phyloP scores from a whole-genome alignment of 35 echinoderm and acorn worm genomes.

The Strongylocentrotus purpuratus region DNA sequence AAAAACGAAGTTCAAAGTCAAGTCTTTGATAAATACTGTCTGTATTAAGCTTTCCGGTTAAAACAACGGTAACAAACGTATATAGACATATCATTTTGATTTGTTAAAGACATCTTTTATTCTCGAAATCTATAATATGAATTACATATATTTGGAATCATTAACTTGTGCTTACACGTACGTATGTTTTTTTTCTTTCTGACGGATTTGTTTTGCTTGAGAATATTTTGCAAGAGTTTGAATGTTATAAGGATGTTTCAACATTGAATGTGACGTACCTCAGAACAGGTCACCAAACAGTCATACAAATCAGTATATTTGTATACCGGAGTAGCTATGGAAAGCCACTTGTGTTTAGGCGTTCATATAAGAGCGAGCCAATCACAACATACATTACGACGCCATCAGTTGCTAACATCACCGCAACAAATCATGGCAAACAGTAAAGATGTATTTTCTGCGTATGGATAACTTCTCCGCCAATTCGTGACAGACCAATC shows the following conservation, averaged over 20 bases:
- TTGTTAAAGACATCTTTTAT: no score
- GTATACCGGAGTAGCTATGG: not conserved
- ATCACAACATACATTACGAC: not conserved
- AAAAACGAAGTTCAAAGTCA: no score
- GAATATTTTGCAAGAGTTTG: not conserved
- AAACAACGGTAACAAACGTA: no score
- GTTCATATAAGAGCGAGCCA: not conserved
- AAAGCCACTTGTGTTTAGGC: constrained; percentile 2
- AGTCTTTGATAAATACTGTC: no score
- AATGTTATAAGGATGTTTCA: not conserved
- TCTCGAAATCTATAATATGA: no score
- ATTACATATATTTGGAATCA: no score
- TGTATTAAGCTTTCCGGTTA: no score
- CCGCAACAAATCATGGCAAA: not conserved
- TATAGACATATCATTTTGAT: no score
- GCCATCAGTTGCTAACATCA: not conserved
- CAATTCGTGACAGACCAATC: constrained; percentile 2
- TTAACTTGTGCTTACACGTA: no score
- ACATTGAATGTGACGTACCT: not conserved
- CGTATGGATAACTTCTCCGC: not conserved
- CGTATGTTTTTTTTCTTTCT: no score
- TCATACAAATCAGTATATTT: not conserved
- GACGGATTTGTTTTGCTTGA: no score
- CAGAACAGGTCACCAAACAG: not conserved
- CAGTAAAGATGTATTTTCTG: not conserved